phyloP scores from a whole-genome alignment of 2,888 invertebrate genomes.

The Erannis defoliaria region DNA sequence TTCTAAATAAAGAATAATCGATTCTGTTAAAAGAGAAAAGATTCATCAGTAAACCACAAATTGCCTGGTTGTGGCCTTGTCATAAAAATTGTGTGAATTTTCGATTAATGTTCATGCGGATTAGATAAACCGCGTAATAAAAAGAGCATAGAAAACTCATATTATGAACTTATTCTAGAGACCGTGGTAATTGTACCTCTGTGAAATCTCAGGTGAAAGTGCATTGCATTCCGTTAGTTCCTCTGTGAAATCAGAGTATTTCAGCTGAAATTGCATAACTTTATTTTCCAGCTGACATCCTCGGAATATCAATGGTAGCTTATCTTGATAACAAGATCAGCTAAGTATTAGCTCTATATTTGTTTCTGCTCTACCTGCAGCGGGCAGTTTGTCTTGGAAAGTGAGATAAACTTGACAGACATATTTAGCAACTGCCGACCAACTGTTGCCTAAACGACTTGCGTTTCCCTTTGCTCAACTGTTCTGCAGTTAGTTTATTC shows the following conservation, averaged over 20 bases:
- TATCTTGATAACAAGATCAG: slow-evolving; percentile 30
- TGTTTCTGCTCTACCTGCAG: slow-evolving; percentile 13
- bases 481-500: neutral
- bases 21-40: neutral
- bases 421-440: slow-evolving; percentile 22
- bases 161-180: neutral
- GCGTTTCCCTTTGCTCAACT: slow-evolving; percentile 23
- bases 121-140: neutral
- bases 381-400: slow-evolving; percentile 19
- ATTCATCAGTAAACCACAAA: neutral
- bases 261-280: neutral
- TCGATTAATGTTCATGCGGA: neutral
- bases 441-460: slow-evolving; percentile 25
- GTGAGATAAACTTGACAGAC: slow-evolving; percentile 29
- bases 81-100: neutral
- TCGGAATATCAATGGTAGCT: slow-evolving; percentile 17
- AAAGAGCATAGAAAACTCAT: neutral
- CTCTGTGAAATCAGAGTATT: too few relatives aligned
- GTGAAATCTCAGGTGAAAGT: neutral
- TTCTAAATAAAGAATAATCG: too few relatives aligned
- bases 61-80: too few relatives aligned
- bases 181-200: neutral
- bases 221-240: too few relatives aligned
- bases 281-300: neutral
- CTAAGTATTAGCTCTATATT: slow-evolving; percentile 28